Evolutionary conservation across 2,888 invertebrate genomes (phyloP), one percentile per base, ranked within the genome.

Genomic region (Apodemia mormo): DNA sequence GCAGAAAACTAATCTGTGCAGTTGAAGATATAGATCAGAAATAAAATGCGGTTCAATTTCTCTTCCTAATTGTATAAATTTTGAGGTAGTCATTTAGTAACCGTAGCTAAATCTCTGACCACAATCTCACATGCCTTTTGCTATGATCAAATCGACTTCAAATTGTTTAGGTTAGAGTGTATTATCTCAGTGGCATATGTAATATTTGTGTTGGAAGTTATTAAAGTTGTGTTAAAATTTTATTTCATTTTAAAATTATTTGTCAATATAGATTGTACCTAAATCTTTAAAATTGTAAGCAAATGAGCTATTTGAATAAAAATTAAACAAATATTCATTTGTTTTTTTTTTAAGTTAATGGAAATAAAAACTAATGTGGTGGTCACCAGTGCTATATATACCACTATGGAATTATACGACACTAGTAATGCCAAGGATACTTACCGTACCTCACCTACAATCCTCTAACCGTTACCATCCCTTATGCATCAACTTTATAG

Each of bases 211-310:
- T 56, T 14, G 56, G 56, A 56, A 9, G 58, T 61, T 61, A 61
- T 33, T 61, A 61, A 61, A 61, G 61, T 33, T 61, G 14, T 33
- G 33, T 61, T 61, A 61, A 61, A 33, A 61, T 61, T 61, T 61
- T 33, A 61, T 58, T 33, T 30, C 58, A 58, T 61, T 61, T 6
- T 29, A 58, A 58, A 58, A 29, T n/a, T 58, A 30, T 58, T 30
- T 58, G 58, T 30, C 58, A 30, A 58, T 58, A 2, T 58, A 58
- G 58, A 30, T 29, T 58, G 30, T 58, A 22, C 22, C 22, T 22
- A 58, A 30, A 58, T 58, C 29, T 58, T 29, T 58, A 12, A 29
- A 29, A 30, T 58, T 10, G 30, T 58, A 30, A 56, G 56, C 29
- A 56, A 56, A 56, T 22, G 29, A 58, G 58, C 12, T 58, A 58